Evolutionary conservation across 2,113 vertebrate species (phyloP).

Genomic region (Nesogale talazaci): DNA sequence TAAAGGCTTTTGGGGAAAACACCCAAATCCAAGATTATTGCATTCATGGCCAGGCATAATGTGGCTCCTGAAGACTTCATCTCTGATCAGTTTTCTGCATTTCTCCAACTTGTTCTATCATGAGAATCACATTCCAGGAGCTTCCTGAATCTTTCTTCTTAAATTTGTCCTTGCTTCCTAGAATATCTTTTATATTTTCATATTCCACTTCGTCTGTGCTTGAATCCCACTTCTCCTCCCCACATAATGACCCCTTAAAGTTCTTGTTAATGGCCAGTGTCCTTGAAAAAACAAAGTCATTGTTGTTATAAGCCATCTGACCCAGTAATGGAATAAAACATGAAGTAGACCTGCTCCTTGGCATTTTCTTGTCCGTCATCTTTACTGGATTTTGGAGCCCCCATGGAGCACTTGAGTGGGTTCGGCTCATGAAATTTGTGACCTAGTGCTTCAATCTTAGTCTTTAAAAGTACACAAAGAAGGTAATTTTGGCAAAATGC

Average conservation of each 20-base stretch:
- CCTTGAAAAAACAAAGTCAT: slow-evolving; percentile 2
- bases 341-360: background rate
- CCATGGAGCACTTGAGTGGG: background rate
- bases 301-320: background rate
- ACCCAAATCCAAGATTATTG: background rate
- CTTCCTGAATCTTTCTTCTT: background rate
- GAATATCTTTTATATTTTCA: background rate
- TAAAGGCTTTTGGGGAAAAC: background rate
- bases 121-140: background rate
- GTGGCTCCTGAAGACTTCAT: background rate
- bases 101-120: background rate
- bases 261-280: background rate
- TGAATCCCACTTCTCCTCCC: background rate
- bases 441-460: background rate
- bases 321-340: no score
- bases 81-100: background rate
- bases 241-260: background rate
- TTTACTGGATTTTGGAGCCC: background rate
- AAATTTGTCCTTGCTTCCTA: background rate
- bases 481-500: background rate
- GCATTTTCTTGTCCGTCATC: background rate
- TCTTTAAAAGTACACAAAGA: background rate
- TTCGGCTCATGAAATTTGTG: background rate
- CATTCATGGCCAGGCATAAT: no score
- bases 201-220: background rate